These are phyloP conservation scores for Orchestia grillus DNA, from an alignment of 1,140 invertebrate species.

Conservation along the genomic window DNA sequence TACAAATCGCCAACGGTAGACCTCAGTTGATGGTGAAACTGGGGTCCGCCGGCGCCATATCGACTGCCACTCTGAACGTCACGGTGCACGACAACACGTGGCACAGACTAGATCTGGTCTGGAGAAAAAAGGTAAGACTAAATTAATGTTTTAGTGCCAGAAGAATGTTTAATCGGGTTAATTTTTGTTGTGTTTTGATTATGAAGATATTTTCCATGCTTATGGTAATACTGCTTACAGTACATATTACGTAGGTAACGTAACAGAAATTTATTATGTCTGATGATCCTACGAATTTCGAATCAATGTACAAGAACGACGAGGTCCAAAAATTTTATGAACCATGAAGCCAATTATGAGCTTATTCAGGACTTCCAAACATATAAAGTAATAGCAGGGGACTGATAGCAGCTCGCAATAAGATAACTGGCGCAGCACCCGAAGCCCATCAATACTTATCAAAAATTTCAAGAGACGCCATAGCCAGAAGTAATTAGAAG, in stretches of 20 bases:
- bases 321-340: not conserved
- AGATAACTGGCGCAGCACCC: not conserved
- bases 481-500: too few species aligned
- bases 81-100: slow-evolving; percentile 38
- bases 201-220: not conserved
- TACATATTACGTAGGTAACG: not conserved
- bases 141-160: not conserved
- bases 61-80: not conserved
- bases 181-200: not conserved
- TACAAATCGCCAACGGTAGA: slow-evolving; percentile 24
- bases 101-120: not conserved
- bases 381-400: not conserved
- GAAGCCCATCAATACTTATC: too few species aligned
- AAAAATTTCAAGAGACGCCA: too few species aligned
- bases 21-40: slow-evolving; percentile 48
- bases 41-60: not conserved
- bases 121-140: slow-evolving; percentile 4
- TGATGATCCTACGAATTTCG: not conserved
- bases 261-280: not conserved
- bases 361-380: not conserved
- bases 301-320: not conserved
- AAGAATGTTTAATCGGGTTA: too few species aligned
- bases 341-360: not conserved
- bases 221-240: not conserved
- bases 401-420: not conserved